Evolutionary conservation across 2,888 invertebrate species (phyloP).

Genomic region (Drosophila picticornis): DNA sequence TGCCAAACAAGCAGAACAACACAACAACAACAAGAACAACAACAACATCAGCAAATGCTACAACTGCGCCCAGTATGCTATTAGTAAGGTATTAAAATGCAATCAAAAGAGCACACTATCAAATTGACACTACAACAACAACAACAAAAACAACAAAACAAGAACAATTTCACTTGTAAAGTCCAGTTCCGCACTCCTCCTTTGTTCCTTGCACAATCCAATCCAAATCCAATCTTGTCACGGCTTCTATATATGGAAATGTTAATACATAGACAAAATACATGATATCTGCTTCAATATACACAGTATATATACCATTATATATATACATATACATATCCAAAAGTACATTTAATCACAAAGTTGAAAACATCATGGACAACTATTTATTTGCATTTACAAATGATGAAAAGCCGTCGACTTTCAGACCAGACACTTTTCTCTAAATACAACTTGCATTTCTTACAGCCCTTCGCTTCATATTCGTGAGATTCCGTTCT

Average conservation of each 20-base stretch:
- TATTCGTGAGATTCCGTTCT: conserved; percentile 84
- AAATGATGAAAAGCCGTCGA: conserved; percentile 23
- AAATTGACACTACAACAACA: conserved; percentile 27
- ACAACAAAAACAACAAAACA: neutral
- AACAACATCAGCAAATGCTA: conserved; percentile 36
- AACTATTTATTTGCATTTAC: conserved; percentile 45
- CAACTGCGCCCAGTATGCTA: conserved; percentile 81
- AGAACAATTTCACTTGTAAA: conserved; percentile 1
- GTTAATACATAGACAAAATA: conserved; percentile 39
- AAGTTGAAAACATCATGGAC: conserved; percentile 17
- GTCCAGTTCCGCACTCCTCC: conserved; percentile 23
- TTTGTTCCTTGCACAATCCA: conserved; percentile 35
- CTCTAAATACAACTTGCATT: conserved; percentile 65
- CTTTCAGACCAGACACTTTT: conserved; percentile 8
- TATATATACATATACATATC: conserved; percentile 16
- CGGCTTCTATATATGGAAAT: conserved; percentile 25
- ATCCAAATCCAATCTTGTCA: conserved; percentile 8
- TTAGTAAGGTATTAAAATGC: conserved; percentile 84
- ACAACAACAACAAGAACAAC: conserved; percentile 43
- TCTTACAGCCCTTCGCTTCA: conserved; percentile 84
- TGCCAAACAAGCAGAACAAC: conserved; percentile 47
- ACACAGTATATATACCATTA: neutral
- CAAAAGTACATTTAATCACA: conserved; percentile 1
- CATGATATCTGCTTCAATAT: conserved; percentile 35
- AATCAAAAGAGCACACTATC: conserved; percentile 32